Base-by-base conservation (phyloP, 2,797 vertebrate species). In the Acanthis flammea region DNA sequence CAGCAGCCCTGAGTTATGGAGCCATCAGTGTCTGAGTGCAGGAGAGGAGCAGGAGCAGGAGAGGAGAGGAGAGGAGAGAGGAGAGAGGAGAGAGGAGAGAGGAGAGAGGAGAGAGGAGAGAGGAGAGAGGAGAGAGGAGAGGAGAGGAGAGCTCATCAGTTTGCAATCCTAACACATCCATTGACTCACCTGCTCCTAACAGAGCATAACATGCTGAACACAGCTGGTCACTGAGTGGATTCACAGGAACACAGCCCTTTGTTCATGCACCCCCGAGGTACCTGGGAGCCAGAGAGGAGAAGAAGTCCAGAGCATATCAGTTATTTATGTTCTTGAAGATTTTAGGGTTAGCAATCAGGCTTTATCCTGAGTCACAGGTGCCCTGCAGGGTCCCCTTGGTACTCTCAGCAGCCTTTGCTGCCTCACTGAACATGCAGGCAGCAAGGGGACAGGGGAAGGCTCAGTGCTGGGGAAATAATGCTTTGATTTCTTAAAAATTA, bases 1-100 rank as follows among this genome's bases (percentile, higher is more conserved):
- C 58, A 47, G 19, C 6, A 14, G 62, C 37, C 44, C 12, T 86
- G 74, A 94, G 68, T 86, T 96, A 94, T 71, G 83, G 92, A 72
- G 22, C 66, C 71, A 33, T 92, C 75, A 27, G n/a, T 19, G 78
- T 35, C 16, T 72, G 89, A 44, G 51, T 3, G 15, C 4, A 5
- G 67, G 13, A 58, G 78, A 79, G 16, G 48, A 48, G 23, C 37
- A 25, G 28, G 77, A 61, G 37, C 24, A 24, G 45, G 45, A 47
- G 47, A 81, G 8, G 39, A 31, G 47, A 68, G 66, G 47, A 31
- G 45, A 68, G n/a, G 77, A 61, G 47, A 71, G 50, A 62, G 44
- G 37, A 37, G 31, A 71, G 47, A 53, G 45, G 62, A 53, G 44
- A 23, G 45, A 12, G 45, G 22, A 24, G 45, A 22, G 24, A 24